Evolutionary conservation across 2,888 invertebrate species (phyloP).

Genomic region (Hermaeophaga mercurialis): DNA sequence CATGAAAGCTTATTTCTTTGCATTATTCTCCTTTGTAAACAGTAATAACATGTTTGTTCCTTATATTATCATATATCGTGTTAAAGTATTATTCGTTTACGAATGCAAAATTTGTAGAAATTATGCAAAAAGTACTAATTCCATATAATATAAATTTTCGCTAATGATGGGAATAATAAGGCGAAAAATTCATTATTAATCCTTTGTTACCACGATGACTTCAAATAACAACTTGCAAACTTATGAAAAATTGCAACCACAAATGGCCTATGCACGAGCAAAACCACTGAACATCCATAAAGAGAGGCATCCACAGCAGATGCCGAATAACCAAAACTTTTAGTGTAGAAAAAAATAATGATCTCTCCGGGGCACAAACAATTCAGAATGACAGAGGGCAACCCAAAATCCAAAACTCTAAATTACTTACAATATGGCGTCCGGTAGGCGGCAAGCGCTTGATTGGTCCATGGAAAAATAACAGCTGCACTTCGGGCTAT

Average conservation of each 20-base stretch:
- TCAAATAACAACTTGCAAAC: no score
- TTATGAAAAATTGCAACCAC: conserved; percentile 26
- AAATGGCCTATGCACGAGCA: conserved; percentile 12
- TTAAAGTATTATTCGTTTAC: no score
- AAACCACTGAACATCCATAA: conserved; percentile 15
- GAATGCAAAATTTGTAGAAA: no score
- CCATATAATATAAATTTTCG: no score
- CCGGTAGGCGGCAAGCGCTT: conserved; percentile 46
- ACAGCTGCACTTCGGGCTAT: conserved; percentile 57
- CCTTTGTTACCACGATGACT: no score
- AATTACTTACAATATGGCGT: conserved; percentile 54
- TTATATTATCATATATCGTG: no score
- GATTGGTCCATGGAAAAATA: conserved; percentile 57
- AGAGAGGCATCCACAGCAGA: conserved; percentile 1
- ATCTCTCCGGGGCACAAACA: conserved; percentile 27
- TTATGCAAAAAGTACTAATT: no score
- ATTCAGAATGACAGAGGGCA: conserved; percentile 37
- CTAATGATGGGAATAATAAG: no score
- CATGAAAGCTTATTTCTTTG: no score
- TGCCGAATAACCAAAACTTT: conserved; percentile 1
- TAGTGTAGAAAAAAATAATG: conserved; percentile 10
- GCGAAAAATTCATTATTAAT: no score
- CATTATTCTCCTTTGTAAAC: no score
- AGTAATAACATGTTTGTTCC: no score
- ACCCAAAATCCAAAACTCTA: conserved; percentile 47